Percentiles rank a stretch among this genome's conserved stretches.
phyloP scores from a whole-genome alignment of 2,113 vertebrate genomes.

The Daubentonia madagascariensis region DNA sequence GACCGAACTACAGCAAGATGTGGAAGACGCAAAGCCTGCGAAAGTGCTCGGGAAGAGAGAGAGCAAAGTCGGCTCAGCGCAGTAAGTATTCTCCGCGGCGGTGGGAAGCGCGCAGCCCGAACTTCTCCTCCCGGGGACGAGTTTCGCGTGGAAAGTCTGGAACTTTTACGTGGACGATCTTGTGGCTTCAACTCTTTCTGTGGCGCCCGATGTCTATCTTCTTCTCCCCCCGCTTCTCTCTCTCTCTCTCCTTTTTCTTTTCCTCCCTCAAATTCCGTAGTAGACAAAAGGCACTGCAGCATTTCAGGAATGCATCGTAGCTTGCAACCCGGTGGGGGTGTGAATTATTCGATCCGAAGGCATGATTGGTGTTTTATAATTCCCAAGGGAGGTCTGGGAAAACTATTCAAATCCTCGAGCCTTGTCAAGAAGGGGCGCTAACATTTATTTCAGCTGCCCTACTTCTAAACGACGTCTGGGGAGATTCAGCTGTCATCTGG shows the following conservation, averaged over 20 bases:
- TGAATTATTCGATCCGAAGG: background rate
- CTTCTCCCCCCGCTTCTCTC: too few species aligned
- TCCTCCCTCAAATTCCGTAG: background rate
- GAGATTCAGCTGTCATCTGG: background rate
- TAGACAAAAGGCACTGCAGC: background rate
- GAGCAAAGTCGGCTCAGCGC: constrained; percentile 40
- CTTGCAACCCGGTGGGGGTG: background rate
- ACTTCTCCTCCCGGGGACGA: background rate
- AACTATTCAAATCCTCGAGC: background rate
- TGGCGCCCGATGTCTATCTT: background rate
- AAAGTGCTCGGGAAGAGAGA: constrained; percentile 71
- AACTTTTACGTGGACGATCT: background rate
- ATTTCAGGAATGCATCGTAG: background rate
- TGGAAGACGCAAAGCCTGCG: constrained; percentile 71
- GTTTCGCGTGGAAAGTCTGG: background rate
- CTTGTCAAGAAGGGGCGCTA: background rate
- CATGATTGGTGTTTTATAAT: background rate
- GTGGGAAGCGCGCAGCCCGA: background rate
- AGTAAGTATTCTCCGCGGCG: constrained; percentile 73
- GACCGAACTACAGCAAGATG: constrained; percentile 78
- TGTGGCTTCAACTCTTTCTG: background rate
- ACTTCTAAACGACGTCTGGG: background rate
- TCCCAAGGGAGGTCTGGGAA: background rate
- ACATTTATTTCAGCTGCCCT: background rate
- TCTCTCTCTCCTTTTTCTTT: too few species aligned